Base-by-base conservation (phyloP, 2,888 invertebrate species). In the Pristionchus mayeri region DNA sequence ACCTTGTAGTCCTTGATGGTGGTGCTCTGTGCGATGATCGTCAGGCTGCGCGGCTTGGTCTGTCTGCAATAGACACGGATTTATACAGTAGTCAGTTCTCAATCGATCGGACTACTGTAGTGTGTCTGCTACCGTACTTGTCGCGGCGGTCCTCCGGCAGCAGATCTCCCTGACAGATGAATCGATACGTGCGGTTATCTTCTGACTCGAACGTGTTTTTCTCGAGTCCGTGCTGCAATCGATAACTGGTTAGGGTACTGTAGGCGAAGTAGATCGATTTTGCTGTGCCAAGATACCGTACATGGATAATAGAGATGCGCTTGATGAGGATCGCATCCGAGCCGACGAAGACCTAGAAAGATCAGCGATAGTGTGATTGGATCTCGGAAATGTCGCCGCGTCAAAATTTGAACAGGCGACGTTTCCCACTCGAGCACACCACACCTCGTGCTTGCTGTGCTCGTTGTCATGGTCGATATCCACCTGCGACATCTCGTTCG, bases 391-490 rank as follows among this genome's bases (percentile, higher is more conserved):
- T 3, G 48, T 44, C 75, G 21, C 71, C 24, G n/a, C 3, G 71
- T 71, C 21, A 37, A 24, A 1, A 3, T 40, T 60, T 60, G 21
- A 37, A 71, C 21, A 37, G 40, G 37, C 1, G 24, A 48, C 44
- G 48, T 30, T 24, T 11, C 3, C 24, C 44, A 4, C 37, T 4
- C n/a, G 54, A 27, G 27, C 30, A 50, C 48, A 1, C 4, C 27
- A 4, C 37, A 76, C 76, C 50, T 78, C 50, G 34, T 78, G 76
- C 48, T 48, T 78, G 50, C 76, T 78, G 50, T 78, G 48, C 76
- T 78, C 76, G 24, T 78, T 78, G 30, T 78, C 76, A 34, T 78
- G 76, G 34, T 78, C 76, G 50, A 78, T 78, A 34, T 78, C 76
- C 30, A 50, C 76, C 76, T 50, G 50, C 11, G 34, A 30, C 76